Conservation (phyloP, 2,113 vertebrate species). For the Crotalus tigris region DNA sequence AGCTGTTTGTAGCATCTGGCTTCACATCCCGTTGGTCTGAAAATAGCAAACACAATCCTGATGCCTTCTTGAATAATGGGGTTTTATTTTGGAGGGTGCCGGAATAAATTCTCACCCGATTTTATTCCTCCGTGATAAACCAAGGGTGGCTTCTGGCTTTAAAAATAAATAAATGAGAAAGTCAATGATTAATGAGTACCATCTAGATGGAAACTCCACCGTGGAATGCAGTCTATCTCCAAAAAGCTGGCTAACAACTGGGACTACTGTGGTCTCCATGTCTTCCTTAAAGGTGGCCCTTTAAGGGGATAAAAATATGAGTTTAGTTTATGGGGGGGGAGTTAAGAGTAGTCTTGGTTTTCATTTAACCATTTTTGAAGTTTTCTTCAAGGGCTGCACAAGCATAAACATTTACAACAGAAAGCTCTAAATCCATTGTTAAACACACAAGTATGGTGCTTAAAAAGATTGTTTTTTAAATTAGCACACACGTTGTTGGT, state of each 20-base stretch:
- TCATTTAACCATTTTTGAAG: neutral
- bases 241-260: neutral
- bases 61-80: neutral
- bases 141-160: neutral
- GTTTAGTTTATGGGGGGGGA: neutral
- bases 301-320: too few relatives aligned
- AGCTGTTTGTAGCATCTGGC: neutral
- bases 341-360: neutral
- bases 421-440: neutral
- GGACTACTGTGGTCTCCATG: too few relatives aligned
- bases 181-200: too few relatives aligned
- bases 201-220: neutral
- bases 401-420: neutral
- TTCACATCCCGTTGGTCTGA: neutral
- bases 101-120: neutral
- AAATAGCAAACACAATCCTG: neutral
- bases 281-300: neutral
- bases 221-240: too few relatives aligned
- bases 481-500: neutral
- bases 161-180: neutral
- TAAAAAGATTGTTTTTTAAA: neutral
- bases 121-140: neutral
- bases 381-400: neutral
- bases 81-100: neutral
- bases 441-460: neutral